Evolutionary conservation across 2,797 vertebrate genomes (phyloP), one percentile per base, ranked within the genome.

Genomic region (Trachops cirrhosus): DNA sequence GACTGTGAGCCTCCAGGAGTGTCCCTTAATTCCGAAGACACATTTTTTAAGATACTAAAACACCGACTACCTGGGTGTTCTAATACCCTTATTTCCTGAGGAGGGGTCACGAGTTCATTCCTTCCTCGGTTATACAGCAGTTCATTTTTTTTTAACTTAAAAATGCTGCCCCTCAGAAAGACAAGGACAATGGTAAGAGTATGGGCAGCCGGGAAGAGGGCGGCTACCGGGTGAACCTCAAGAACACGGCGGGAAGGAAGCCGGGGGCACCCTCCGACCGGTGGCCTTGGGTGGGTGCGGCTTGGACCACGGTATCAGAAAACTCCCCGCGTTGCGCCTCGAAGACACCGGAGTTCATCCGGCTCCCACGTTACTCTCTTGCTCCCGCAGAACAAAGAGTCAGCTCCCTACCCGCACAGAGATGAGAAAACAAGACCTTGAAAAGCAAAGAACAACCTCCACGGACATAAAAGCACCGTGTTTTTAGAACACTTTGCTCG

Each of bases 251-350:
- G n/a, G 75, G 48, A 32, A 26, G 11, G 48, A 9, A 8, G 11
- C 24, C 19, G 4, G 2, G n/a, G 18, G 3, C 19, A 6, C 1
- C 4, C 48, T 26, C 29, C 18, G 26, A 1, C 0, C 9, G 48
- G 39, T 12, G 18, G 15, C 18, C 18, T 5, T 6, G 48, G 39
- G 48, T 29, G 26, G 18, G 74, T 8, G 29, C 86, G 32, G 0
- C 29, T 39, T 86, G n/a, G 0, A 0, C 5, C 10, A 14, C 22
- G 24, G 9, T 1, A 3, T 19, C 12, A 74, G 54, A 18, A 48
- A 54, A 19, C 10, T 1, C 32, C 0, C 11, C 5, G 0, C 14
- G n/a, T 29, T 16, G 18, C 8, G 34, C 1, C 3, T 41, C 6
- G 24, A 26, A 37, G 59, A 54, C 6, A 9, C 1, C 1, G 4